phyloP scores from a whole-genome alignment of 2,797 vertebrate species.

The Cyprinella venusta region DNA sequence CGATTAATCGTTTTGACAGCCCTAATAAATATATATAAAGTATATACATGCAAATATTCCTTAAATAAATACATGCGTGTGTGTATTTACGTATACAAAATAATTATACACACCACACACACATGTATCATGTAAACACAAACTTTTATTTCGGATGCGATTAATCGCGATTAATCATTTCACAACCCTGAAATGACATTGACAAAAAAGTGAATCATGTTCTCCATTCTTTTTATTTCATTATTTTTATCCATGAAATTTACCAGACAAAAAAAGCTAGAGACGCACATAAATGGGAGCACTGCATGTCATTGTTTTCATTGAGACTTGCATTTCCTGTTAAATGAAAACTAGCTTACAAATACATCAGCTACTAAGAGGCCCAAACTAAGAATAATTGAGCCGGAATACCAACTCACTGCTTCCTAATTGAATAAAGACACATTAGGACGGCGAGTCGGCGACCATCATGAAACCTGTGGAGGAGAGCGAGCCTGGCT shows the following conservation, averaged over 20 bases:
- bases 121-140: no score
- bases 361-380: slow-evolving; percentile 35
- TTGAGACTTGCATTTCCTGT: slow-evolving; percentile 28
- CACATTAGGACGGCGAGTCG: slow-evolving; percentile 37
- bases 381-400: slow-evolving; percentile 44
- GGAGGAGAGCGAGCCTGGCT: slow-evolving; percentile 22
- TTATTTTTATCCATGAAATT: neutral
- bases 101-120: no score
- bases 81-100: no score
- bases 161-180: no score
- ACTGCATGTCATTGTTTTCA: slow-evolving; percentile 15
- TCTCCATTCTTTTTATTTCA: neutral
- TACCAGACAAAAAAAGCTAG: neutral
- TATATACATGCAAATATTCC: no score
- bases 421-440: slow-evolving; percentile 59
- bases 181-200: neutral
- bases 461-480: slow-evolving; percentile 41
- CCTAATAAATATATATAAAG: no score
- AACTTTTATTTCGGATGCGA: no score
- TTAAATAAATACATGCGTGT: no score
- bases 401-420: slow-evolving; percentile 40
- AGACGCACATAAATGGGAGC: neutral
- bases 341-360: slow-evolving; percentile 19
- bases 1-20: no score
- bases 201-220: neutral